Evolutionary conservation across 2,797 vertebrate species (phyloP).

Genomic region (Telmatherina bonti): DNA sequence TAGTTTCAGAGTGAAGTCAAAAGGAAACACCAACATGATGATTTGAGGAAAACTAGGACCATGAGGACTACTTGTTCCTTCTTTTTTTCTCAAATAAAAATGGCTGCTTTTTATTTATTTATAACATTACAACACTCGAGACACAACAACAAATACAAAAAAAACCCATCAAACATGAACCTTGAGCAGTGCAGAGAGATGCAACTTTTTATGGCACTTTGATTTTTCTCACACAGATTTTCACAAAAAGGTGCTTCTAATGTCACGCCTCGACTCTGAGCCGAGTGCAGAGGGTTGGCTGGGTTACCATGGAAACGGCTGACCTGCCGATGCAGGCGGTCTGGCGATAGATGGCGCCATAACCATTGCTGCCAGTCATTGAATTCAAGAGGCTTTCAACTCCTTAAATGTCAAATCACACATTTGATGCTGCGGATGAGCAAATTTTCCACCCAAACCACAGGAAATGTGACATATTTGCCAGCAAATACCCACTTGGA

Average conservation of each 20-base stretch:
- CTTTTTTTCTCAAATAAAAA: constrained; percentile 53
- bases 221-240: constrained; percentile 46
- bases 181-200: constrained; percentile 43
- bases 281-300: neutral
- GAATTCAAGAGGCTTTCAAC: neutral
- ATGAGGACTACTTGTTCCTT: constrained; percentile 29
- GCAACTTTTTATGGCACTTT: constrained; percentile 58
- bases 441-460: constrained; percentile 31
- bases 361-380: neutral
- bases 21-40: constrained; percentile 24
- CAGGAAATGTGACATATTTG: constrained; percentile 72
- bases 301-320: constrained; percentile 29
- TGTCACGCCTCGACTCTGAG: constrained; percentile 32
- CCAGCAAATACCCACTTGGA: constrained; percentile 74
- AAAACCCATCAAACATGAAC: constrained; percentile 52
- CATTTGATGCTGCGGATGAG: constrained; percentile 32
- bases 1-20: constrained; percentile 41
- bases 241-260: constrained; percentile 62
- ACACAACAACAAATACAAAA: constrained; percentile 52
- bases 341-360: constrained; percentile 65
- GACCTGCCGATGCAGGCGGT: neutral
- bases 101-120: constrained; percentile 56
- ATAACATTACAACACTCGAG: constrained; percentile 76
- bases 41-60: constrained; percentile 41
- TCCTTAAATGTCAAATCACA: constrained; percentile 2